Evolutionary conservation across 2,113 vertebrate species (phyloP).

Genomic region (Oncorhynchus tshawytscha): DNA sequence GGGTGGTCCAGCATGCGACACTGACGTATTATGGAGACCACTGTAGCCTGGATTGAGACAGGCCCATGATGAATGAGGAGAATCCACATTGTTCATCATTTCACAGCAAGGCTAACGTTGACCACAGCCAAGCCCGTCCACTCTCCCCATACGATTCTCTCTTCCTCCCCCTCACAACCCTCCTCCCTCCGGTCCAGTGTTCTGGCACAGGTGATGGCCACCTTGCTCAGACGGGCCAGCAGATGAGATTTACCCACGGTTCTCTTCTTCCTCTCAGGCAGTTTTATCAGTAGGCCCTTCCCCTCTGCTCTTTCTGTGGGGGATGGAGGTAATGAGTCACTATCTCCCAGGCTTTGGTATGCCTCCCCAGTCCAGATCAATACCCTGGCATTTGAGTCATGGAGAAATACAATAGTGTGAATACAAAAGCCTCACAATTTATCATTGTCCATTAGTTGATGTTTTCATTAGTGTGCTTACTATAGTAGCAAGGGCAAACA

Average conservation of each 20-base stretch:
- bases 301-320: no score
- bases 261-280: neutral
- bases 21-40: neutral
- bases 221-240: neutral
- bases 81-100: neutral
- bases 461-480: neutral
- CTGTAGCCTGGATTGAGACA: neutral
- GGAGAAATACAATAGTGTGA: neutral
- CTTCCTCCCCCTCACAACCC: neutral
- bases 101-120: neutral
- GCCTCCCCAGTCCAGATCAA: neutral
- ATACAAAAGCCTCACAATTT: neutral
- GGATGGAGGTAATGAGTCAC: neutral
- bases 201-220: neutral
- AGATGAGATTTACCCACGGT: neutral
- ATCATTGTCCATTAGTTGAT: neutral
- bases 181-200: neutral
- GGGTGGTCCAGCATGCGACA: neutral
- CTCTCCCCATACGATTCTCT: neutral
- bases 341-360: neutral
- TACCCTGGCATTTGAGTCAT: neutral
- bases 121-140: neutral
- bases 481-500: no score
- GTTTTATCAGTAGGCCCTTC: neutral
- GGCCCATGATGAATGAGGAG: neutral